Evolutionary conservation across 2,888 invertebrate genomes (phyloP).

Genomic region (Phaedon cochleariae): DNA sequence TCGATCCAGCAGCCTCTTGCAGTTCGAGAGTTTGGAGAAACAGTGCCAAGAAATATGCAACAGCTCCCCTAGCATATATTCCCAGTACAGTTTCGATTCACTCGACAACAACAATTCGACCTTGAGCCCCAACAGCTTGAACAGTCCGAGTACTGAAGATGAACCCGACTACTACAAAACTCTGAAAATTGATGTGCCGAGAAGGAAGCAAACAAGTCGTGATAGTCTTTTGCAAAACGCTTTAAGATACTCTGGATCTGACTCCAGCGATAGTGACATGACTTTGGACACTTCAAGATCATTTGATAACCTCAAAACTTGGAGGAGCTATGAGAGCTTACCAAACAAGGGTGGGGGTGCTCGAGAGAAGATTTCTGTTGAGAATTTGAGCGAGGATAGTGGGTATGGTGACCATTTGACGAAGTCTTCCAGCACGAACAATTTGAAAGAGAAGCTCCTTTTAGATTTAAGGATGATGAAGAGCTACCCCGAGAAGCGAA

Average conservation of each 20-base stretch:
- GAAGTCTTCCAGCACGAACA: constrained; percentile 44
- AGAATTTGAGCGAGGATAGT: constrained; percentile 83
- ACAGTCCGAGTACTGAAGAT: constrained; percentile 52
- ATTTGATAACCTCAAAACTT: constrained; percentile 60
- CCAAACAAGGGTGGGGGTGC: constrained; percentile 42
- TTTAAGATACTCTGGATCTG: constrained; percentile 59
- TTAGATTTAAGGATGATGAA: constrained; percentile 33
- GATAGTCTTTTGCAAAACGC: constrained; percentile 53
- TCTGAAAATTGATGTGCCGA: constrained; percentile 52
- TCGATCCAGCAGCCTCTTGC: constrained; percentile 82
- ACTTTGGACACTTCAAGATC: constrained; percentile 56
- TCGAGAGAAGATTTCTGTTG: constrained; percentile 70
- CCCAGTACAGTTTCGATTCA: constrained; percentile 66
- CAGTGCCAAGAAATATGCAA: constrained; percentile 67
- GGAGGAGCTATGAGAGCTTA: constrained; percentile 61
- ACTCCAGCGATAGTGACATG: constrained; percentile 58
- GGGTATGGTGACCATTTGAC: constrained; percentile 73
- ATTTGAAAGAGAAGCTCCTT: too few relatives aligned
- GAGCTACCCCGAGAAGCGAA: constrained; percentile 40
- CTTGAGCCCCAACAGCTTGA: too few relatives aligned
- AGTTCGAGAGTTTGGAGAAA: constrained; percentile 84
- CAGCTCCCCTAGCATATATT: constrained; percentile 63
- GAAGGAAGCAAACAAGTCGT: constrained; percentile 41
- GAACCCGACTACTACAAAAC: constrained; percentile 56
- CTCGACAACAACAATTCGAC: constrained; percentile 67